Base-by-base conservation (phyloP, 2,113 vertebrate species). In the Octodon degus region DNA sequence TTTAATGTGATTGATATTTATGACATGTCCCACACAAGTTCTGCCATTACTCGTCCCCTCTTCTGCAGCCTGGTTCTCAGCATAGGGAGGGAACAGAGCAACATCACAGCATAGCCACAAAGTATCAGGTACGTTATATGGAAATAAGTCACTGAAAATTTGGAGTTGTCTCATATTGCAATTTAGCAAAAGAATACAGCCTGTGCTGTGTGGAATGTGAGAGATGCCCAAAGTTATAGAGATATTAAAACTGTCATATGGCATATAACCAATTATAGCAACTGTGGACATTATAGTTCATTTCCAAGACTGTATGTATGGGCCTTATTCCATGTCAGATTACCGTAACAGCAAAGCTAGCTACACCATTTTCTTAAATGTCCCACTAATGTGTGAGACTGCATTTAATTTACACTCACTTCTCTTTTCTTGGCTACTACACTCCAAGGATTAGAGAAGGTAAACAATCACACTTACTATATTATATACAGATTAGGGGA, bases 381-480 rank as follows among this genome's bases (percentile, higher is more conserved):
- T 65, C 24, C 11, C 14, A 70, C 68, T 43, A 50, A 88, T 62
- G 17, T 63, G 55, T 91, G 37, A 16, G 20, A 67, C 1, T 88
- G 27, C 20, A 91, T 63, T 90, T 85, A 83, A 79, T 81, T 84
- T 87, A 13, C 43, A n/a, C 7, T 43, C 30, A 11, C 40, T 82
- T 53, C 67, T 16, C 70, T 83, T 70, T 74, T 83, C 67, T n/a
- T 76, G 62, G 43, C 84, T 58, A 97, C 43, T 90, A 68, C 34
- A 93, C 79, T 86, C 84, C 37, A 93, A 93, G 92, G 55, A 81
- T 34, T 63, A 91, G 7, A 74, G 20, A 16, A 86, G 7, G 34
- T 83, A 43, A 95, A 84, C 55, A 87, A 74, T 72, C 17, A 53
- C 8, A 88, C 14, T 37, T 86, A 43, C 1, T 72, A 16, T 53